Evolutionary conservation across 1,140 invertebrate species (phyloP), one percentile per base, ranked within the genome.

Genomic region (Magallana ariakensis): DNA sequence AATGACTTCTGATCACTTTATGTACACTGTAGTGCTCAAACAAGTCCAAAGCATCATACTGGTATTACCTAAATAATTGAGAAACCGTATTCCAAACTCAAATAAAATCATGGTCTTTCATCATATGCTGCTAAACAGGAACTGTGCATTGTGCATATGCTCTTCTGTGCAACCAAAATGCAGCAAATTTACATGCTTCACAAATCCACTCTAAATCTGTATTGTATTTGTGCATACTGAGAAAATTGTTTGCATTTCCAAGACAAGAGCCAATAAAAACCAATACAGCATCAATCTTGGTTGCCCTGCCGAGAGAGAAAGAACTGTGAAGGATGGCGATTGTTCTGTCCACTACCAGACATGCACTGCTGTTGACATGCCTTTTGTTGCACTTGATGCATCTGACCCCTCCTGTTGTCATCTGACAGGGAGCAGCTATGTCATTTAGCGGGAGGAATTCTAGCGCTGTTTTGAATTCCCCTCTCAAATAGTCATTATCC

Each of bases 181-280:
- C 62, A 70, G 62, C 11, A 26, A 19, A 70, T 70, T 70, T 70
- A 70, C 33, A 19, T 70, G 66, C 22, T 70, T 70, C 22, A 70
- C 66, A 26, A 22, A 26, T 26, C 11, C 66, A 7, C 3, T 70
- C 66, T 70, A 13, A 70, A 26, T 19, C 66, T 33, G 66, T 26
- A 70, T 70, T 70, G 13, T 70, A 9, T 70, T 70, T 70, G 22
- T 70, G 22, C 66, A 70, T 7, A 70, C 19, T 33, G 66, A 26
- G 66, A 70, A 70, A 70, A 70, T 70, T 70, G 66, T 70, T 70
- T 70, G 22, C 66, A 70, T 70, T 70, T 70, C 66, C 7, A 70
- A 22, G 22, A 33, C 66, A 70, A 70, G 66, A 70, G 66, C 66
- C 22, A 26, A 70, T 70, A 70, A 70, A 33, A 70, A 70, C 22